Base-by-base conservation (phyloP, 2,113 vertebrate species). In the Mus spicilegus region DNA sequence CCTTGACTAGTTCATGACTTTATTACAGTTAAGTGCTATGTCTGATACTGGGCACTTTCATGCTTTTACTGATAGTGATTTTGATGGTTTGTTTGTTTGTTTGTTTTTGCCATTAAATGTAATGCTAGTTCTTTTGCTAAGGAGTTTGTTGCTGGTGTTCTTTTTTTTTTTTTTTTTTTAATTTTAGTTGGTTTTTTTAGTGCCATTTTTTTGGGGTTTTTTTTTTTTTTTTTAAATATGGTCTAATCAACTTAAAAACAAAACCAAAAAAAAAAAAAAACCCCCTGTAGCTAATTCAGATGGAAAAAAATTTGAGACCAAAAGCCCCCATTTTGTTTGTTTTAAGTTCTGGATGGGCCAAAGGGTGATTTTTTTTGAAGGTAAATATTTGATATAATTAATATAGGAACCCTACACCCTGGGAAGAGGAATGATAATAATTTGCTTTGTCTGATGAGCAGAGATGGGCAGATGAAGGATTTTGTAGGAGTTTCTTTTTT, bases 141-240 rank as follows among this genome's bases (percentile, higher is more conserved):
- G 24, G 49, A 13, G 1, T 90, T 7, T 85, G 42, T 93, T 91
- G 54, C 70, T 93, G 5, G 51, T 93, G 3, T 49, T 49, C 4
- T 49, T 49, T 49, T 49, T 49, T 49, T 49, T 49, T 49, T 49
- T 49, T 49, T 49, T 49, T 49, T 49, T 49, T 49, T 49, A 49
- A 49, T 67, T 89, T 22, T 93, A 85, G n/a, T 88, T 93, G n/a
- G 76, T 61, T 82, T 94, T 93, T 82, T 33, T 93, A 89, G 72
- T 91, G 36, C 49, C 56, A 56, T 72, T 67, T 82, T n/a, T 63
- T 1, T 92, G 46, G 13, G 20, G 0, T 36, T 65, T 63, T 94
- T 30, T 61, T 63, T 80, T 54, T 49, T 70, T 93, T 26, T 58
- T 49, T 72, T 72, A 7, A 77, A 13, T 67, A 14, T 87, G 7